Evolutionary conservation across 2,888 invertebrate species (phyloP).

Genomic region (Plemyria rubiginata): DNA sequence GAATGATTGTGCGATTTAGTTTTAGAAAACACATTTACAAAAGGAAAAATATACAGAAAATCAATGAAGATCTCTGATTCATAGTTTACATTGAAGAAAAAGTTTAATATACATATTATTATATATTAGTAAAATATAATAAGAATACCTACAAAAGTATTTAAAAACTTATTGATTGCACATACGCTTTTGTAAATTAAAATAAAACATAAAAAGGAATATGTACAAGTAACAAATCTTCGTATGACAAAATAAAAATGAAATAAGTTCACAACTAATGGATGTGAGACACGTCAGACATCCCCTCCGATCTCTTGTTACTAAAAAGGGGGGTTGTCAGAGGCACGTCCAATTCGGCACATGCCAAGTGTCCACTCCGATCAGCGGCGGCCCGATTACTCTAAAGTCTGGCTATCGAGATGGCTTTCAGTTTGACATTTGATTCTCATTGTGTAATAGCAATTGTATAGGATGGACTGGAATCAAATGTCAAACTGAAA

Average conservation of each 20-base stretch:
- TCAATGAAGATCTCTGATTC: not conserved
- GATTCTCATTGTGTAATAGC: too few species aligned
- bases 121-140: not conserved
- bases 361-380: not conserved
- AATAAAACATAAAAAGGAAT: too few species aligned
- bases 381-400: too few species aligned
- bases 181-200: not conserved
- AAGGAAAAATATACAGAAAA: not conserved
- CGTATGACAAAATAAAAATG: too few species aligned
- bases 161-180: not conserved
- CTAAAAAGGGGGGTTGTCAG: not conserved
- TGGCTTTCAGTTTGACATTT: too few species aligned
- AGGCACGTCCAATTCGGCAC: too few species aligned
- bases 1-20: slow-evolving; percentile 5
- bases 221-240: too few species aligned
- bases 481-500: too few species aligned
- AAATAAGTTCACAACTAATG: too few species aligned
- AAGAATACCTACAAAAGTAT: not conserved
- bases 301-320: not conserved
- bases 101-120: not conserved
- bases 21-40: not conserved
- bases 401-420: too few species aligned
- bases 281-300: not conserved
- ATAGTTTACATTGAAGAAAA: not conserved
- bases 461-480: too few species aligned